Percentiles rank a stretch among this genome's conserved stretches.
Conservation (phyloP, 2,113 vertebrate genomes). For the Hipposideros armiger region DNA sequence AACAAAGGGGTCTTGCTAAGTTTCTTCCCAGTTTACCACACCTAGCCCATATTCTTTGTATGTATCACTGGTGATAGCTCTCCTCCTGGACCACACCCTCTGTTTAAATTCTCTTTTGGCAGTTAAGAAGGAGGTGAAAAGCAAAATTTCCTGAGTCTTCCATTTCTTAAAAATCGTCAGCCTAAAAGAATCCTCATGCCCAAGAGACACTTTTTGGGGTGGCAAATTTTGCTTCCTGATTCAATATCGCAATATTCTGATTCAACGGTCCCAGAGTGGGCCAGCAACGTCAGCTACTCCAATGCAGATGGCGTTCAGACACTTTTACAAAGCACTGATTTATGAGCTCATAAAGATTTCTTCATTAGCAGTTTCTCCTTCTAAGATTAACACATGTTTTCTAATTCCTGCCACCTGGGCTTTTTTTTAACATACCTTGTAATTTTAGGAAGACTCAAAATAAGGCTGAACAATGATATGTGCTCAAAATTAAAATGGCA, state of each 20-base stretch:
- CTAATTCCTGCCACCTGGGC: conserved; percentile 71
- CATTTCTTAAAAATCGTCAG: not conserved
- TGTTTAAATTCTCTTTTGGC: not conserved
- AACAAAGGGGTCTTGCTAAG: not conserved
- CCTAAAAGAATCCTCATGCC: not conserved
- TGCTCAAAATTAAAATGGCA: conserved; percentile 61
- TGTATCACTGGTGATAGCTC: not conserved
- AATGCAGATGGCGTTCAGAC: not conserved
- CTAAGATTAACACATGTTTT: conserved; percentile 70
- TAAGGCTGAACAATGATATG: conserved; percentile 53
- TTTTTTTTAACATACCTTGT: conserved; percentile 18
- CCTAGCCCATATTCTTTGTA: not conserved
- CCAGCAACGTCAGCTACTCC: not conserved
- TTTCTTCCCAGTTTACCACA: not conserved
- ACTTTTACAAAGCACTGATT: conserved; percentile 35
- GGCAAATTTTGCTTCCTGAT: not conserved
- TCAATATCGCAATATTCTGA: not conserved
- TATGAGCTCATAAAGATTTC: conserved; percentile 52
- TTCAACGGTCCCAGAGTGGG: not conserved
- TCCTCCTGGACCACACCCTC: not conserved
- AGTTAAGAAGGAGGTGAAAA: not conserved
- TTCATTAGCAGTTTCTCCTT: conserved; percentile 61
- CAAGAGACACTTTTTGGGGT: not conserved
- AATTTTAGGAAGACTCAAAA: conserved; percentile 45
- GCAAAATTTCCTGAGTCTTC: not conserved